Conservation (phyloP, 1,140 invertebrate genomes). For the Aporrectodea caliginosa region DNA sequence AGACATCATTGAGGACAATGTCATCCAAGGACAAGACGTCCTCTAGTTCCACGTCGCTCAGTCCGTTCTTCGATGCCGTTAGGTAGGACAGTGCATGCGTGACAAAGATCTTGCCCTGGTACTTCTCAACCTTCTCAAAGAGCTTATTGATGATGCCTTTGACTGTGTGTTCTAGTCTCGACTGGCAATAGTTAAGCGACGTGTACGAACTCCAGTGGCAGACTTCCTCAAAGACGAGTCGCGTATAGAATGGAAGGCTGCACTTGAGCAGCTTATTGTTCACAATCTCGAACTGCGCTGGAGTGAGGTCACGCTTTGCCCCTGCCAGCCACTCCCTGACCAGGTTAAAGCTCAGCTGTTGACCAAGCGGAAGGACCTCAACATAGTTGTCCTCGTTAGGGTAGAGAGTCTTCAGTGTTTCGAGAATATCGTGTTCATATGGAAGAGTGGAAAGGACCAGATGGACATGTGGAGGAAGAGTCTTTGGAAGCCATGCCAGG, state of each 20-base stretch:
- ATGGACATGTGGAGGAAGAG: constrained; percentile 46
- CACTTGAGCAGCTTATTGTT: constrained; percentile 21
- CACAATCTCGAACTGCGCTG: constrained; percentile 18
- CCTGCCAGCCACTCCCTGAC: constrained; percentile 14
- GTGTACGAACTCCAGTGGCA: constrained; percentile 25
- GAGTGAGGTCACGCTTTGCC: constrained; percentile 21
- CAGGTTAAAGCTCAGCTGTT: constrained; percentile 22
- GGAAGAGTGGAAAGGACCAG: constrained; percentile 68
- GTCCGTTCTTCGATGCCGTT: constrained; percentile 27
- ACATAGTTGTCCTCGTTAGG: constrained; percentile 14
- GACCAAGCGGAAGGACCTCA: constrained; percentile 26
- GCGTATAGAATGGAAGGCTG: constrained; percentile 27
- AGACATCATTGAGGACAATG: constrained; percentile 23
- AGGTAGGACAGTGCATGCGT: constrained; percentile 28
- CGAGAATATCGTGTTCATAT: constrained; percentile 43
- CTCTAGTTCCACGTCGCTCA: constrained; percentile 32
- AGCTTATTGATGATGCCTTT: constrained; percentile 31
- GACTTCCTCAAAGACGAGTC: constrained; percentile 30
- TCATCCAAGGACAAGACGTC: constrained; percentile 32
- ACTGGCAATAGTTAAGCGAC: background rate
- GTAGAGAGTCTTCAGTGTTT: constrained; percentile 36
- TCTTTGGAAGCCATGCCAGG: constrained; percentile 46
- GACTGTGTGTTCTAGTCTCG: constrained; percentile 19
- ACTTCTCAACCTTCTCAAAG: constrained; percentile 29
- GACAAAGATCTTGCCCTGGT: constrained; percentile 27